Base-by-base conservation (phyloP, 2,888 invertebrate species). In the Drosophila pegasa region DNA sequence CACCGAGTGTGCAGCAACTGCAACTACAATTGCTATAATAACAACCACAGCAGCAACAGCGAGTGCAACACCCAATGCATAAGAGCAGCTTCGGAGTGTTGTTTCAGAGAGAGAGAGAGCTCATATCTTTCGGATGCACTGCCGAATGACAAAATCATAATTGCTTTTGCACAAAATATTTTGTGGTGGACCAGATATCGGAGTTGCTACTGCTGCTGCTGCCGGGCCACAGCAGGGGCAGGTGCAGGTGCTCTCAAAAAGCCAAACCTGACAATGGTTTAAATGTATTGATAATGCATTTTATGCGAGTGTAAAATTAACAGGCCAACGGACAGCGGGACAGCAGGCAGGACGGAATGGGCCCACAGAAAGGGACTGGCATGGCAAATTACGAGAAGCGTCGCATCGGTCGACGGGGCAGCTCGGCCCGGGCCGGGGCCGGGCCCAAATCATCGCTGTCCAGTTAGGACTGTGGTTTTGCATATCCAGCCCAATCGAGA, bases 221-320 rank as follows among this genome's bases (percentile, higher is more conserved):
- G 18, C 38, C 22, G 47, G n/a, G 18, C 38, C 22, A 43, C 35
- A 18, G 54, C 52, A 14, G 14, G 20, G 38, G 25, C 16, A 25
- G 31, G 22, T 6, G 41, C 22, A 25, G 37, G 20, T 33, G 35
- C 52, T 29, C 59, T 45, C 54, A 56, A 70, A 72, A 57, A 68
- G 40, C 55, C 59, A 57, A 73, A 73, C 58, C 85, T 87, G 89
- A 87, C 89, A 84, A 84, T 84, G 85, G 78, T 74, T 87, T 88
- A 83, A 89, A 88, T 89, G 84, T 88, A 89, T 86, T 89, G 85
- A 89, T 88, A 86, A 89, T 86, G 84, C 75, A 85, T 88, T 80
- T 78, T 75, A 83, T 83, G 87, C 67, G 73, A 89, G 73, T 88
- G 69, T 71, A 62, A 76, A 89, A 87, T 84, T 87, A 87, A 87